Evolutionary conservation across 2,113 vertebrate genomes (phyloP), one percentile per base, ranked within the genome.

Genomic region (Ctenomys sociabilis): DNA sequence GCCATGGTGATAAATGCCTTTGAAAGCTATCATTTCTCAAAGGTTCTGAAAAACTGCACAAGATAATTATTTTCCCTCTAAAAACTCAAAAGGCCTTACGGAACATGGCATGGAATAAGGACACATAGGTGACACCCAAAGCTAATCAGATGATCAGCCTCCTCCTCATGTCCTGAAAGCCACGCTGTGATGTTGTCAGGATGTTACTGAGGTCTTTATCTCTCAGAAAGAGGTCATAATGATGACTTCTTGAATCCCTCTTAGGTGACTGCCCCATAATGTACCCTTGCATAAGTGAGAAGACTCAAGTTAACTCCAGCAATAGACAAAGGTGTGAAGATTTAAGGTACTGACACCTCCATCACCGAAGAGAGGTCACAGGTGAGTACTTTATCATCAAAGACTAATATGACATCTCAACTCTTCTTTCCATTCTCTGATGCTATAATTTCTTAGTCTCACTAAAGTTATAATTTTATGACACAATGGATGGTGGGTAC

Each of bases 51-150:
- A 83, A 81, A 24, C 26, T 82, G 17, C 37, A 57, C 59, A 82
- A 94, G 91, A 89, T 75, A 59, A 43, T 84, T 61, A 14, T 95
- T 91, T 93, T 63, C 75, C 78, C 7, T 88, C 19, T 28, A 28
- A 93, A 86, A 88, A 77, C 28, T 54, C 4, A 14, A 73, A 94
- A 12, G 8, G 35, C 2, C 30, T 94, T 87, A 70, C 1, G 49
- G 72, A 32, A 75, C 37, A 5, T 75, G 37, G 17, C 73, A 49
- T 43, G 21, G 28, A 95, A 66, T 78, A 77, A 83, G 9, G 57
- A 85, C 3, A 49, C 7, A 3, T 91, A 64, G 61, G 26, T 57
- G 49, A 19, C 7, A 66, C 83, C 85, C 66, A 81, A 37, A 63
- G 88, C 30, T 32, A 28, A 37, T 37, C 24, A 75, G 9, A 52